Percentiles rank a stretch among this genome's conserved stretches.
These are phyloP conservation scores for Scaptomyza tumidula DNA, from an alignment of 2,888 invertebrate genomes.

Conservation along the genomic window DNA sequence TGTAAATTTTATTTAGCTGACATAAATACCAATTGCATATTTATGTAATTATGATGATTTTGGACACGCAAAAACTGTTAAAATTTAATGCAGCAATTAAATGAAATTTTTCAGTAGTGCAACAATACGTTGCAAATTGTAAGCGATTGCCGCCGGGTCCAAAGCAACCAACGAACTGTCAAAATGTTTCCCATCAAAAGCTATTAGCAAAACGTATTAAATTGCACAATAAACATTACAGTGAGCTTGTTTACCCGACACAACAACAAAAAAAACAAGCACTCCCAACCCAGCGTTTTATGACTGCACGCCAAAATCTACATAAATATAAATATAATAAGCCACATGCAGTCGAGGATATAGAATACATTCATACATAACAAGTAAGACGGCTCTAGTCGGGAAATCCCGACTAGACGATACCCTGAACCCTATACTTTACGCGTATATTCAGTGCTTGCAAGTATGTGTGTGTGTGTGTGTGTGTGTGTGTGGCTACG, in stretches of 20 bases:
- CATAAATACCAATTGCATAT: slow-evolving; percentile 19
- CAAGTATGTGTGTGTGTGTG: too few relatives aligned
- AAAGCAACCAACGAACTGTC: slow-evolving; percentile 44
- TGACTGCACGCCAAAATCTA: slow-evolving; percentile 35
- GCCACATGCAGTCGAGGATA: slow-evolving; percentile 30
- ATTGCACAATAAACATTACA: slow-evolving; percentile 56
- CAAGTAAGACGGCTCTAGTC: too few relatives aligned
- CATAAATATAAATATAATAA: slow-evolving; percentile 56
- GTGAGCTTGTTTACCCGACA: slow-evolving; percentile 52
- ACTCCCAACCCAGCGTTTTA: slow-evolving; percentile 19
- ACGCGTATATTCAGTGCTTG: too few relatives aligned
- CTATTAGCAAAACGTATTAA: slow-evolving; percentile 70
- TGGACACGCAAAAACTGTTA: slow-evolving; percentile 35
- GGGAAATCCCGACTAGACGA: too few relatives aligned
- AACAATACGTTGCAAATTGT: background rate
- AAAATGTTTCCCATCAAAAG: slow-evolving; percentile 57
- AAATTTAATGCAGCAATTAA: slow-evolving; percentile 54
- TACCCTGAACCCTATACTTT: too few relatives aligned
- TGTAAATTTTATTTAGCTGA: too few relatives aligned
- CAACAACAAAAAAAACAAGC: slow-evolving; percentile 27
- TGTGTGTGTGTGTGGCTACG: too few relatives aligned
- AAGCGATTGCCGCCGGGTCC: slow-evolving; percentile 1
- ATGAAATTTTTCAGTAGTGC: slow-evolving; percentile 33
- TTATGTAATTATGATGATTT: slow-evolving; percentile 51
- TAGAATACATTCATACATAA: slow-evolving; percentile 2